phyloP scores from a whole-genome alignment of 2,888 invertebrate genomes.

The Drosophila antonietae region DNA sequence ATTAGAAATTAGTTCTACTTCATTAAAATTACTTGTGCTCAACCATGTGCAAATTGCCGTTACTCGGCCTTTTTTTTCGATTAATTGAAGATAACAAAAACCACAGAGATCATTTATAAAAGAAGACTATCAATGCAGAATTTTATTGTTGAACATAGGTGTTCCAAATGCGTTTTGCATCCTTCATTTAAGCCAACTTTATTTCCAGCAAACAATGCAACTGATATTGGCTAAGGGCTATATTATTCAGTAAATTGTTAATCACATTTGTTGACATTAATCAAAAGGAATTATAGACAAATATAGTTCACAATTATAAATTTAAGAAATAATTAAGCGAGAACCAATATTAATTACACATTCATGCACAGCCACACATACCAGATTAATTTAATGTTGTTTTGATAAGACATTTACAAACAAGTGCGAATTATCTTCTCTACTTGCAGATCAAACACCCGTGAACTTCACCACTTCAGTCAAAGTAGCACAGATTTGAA shows the following conservation, averaged over 20 bases:
- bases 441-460: not conserved
- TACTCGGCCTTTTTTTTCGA: slow-evolving; percentile 38
- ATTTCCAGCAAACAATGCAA: slow-evolving; percentile 63
- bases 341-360: slow-evolving; percentile 28
- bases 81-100: slow-evolving; percentile 46
- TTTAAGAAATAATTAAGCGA: slow-evolving; percentile 28
- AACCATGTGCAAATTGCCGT: slow-evolving; percentile 55
- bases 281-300: not conserved
- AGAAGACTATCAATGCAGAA: not conserved
- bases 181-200: slow-evolving; percentile 69
- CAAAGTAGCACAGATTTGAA: not conserved
- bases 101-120: not conserved
- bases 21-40: slow-evolving; percentile 60
- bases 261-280: not conserved
- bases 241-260: slow-evolving; percentile 4
- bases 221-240: slow-evolving; percentile 29
- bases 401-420: slow-evolving; percentile 1
- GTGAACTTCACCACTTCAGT: not conserved
- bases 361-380: not conserved
- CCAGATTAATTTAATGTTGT: not conserved
- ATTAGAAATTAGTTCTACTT: slow-evolving; percentile 69
- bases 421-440: not conserved
- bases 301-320: slow-evolving; percentile 21
- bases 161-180: slow-evolving; percentile 26
- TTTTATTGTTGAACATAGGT: not conserved